A percentile compares a stretch with the other conserved stretches of the same genome.
Evolutionary conservation across 2,797 vertebrate species (phyloP).

Genomic region (Linurgus olivaceus): DNA sequence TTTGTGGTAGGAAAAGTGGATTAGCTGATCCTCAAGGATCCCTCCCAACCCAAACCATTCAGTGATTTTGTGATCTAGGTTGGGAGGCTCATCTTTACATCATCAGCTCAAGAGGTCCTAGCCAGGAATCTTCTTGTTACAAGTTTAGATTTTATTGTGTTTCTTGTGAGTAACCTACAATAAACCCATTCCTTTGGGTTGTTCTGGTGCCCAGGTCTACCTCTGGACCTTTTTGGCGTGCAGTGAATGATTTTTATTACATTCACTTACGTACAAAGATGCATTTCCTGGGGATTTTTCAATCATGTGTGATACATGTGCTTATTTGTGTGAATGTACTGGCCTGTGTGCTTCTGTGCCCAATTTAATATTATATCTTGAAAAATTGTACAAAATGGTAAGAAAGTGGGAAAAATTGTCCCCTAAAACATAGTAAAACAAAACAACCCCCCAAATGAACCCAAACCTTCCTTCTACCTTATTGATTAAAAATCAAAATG

Average conservation of each 20-base stretch:
- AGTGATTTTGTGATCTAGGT: background rate
- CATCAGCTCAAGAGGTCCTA: background rate
- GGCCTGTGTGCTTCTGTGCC: background rate
- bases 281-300: background rate
- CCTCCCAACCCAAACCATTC: background rate
- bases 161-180: background rate
- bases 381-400: background rate
- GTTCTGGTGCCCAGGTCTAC: background rate
- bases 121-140: background rate
- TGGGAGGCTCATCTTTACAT: background rate
- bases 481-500: background rate
- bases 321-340: background rate
- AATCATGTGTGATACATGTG: background rate
- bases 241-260: background rate
- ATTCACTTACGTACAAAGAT: background rate
- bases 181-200: background rate
- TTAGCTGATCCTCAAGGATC: background rate
- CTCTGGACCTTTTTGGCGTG: background rate
- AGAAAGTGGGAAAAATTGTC: background rate
- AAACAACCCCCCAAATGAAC: background rate
- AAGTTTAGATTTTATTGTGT: background rate
- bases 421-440: background rate
- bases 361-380: background rate
- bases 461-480: background rate
- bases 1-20: background rate